Base-by-base conservation (phyloP, 2,888 invertebrate genomes). In the Nomada ferruginata region DNA sequence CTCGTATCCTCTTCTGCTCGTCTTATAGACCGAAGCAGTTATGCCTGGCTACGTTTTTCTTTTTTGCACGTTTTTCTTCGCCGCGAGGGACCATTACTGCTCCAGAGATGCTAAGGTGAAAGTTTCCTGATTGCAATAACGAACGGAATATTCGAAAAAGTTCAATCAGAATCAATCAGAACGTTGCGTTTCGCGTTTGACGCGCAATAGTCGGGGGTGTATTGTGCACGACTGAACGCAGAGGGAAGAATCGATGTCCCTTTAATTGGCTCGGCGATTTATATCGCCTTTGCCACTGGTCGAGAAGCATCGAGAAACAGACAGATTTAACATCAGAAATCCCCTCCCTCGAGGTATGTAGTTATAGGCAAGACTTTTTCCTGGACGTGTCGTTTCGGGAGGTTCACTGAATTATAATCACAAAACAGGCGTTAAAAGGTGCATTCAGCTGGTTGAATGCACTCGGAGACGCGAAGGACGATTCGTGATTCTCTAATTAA, bases 371-470 rank as follows among this genome's bases (percentile, higher is more conserved):
- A 29, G 52, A 52, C n/a, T 23, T 23, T 18, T 36, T 53, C 15
- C 7, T 11, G 11, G 42, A 36, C 15, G 7, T 57, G 42, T 7
- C 29, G 36, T 15, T 20, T 68, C 55, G 15, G 20, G 20, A 61
- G 57, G 44, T 26, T 57, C 4, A 47, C 23, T 2, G 42, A 53
- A 55, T 68, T 55, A 55, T 50, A 47, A 50, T 50, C 18, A 68
- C 50, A 47, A 74, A 68, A 50, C 68, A 23, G 71, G 69, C 50
- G 68, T 68, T 68, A 75, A 71, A 52, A 52, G n/a, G 64, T 53
- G 42, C 64, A 63, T 72, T 72, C 72, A 36, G 61, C 23, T 18
- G 18, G 23, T 26, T 52, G 72, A 63, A 68, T 60, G 60, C 53
- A 42, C n/a, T 10, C 53, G 13, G 26, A 9, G 53, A 53, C 15